Evolutionary conservation across 2,888 invertebrate genomes (phyloP), one percentile per base, ranked within the genome.

Genomic region (Drosophila differens): DNA sequence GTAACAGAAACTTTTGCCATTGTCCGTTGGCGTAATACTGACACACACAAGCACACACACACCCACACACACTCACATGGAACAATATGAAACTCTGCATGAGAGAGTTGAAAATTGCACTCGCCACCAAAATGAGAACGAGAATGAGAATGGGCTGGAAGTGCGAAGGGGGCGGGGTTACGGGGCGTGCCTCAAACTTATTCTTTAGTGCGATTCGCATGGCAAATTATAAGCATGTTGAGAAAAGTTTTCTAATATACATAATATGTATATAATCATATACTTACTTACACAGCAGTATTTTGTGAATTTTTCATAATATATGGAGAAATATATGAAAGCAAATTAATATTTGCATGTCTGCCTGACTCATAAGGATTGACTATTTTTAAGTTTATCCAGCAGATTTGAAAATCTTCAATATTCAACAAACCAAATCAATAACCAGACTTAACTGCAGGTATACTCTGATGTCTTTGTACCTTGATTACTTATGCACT

Each of bases 1-100:
- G 89, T 78, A 83, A 71, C 84, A 74, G 70, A 88, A 85, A 85
- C 86, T 85, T 85, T 86, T 86, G 87, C 89, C 89, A 85, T 85
- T 85, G 85, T 89, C 85, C 84, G 86, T 83, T 85, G 88, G 84
- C 83, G 66, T 64, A 72, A 67, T 79, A 68, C 83, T 74, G 79
- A 76, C 78, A 78, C 76, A 75, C 49, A 58, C 51, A 47, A 19
- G 25, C 57, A 62, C 12, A 74, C 77, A 77, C 75, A 74, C 47
- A 57, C 51, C 3, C 5, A 2, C 22, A 25, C 41, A 25, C 22
- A 14, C 25, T 6, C 25, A 49, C 30, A 30, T 52, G 52, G 10
- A 30, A 52, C 52, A 30, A 63, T 52, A 32, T n/a, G 39, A 61
- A 70, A 74, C 61, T 74, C 74, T 41, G 53, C 70, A 67, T 57